phyloP scores from a whole-genome alignment of 2,888 invertebrate species.

The Allygus modestus region DNA sequence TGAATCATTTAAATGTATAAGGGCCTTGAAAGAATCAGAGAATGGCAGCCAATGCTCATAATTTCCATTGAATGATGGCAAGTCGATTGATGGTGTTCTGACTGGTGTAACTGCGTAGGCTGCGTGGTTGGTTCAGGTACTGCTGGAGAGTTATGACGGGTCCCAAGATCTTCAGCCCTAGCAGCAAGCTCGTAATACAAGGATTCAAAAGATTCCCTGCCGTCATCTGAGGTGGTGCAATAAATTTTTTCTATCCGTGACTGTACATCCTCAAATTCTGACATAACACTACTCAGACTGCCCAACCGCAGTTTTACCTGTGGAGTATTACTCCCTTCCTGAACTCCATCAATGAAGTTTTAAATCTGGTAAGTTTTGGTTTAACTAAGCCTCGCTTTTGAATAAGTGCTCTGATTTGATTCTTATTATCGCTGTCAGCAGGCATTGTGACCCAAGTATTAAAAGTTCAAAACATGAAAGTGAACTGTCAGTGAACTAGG shows the following conservation, averaged over 20 bases:
- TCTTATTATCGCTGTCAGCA: background rate
- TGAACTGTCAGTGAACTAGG: background rate
- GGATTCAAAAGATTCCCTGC: background rate
- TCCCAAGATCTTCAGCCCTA: background rate
- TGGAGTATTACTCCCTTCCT: background rate
- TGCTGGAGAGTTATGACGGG: background rate
- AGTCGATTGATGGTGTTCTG: too few relatives aligned
- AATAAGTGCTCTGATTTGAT: background rate
- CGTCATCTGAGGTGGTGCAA: background rate
- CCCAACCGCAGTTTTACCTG: too few relatives aligned
- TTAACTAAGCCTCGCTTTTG: background rate
- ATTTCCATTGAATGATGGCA: background rate
- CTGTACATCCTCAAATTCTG: background rate
- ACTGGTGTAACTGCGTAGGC: too few relatives aligned
- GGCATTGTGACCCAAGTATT: background rate
- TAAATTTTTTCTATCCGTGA: background rate
- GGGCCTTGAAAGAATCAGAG: background rate
- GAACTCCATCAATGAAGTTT: background rate
- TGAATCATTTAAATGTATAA: background rate
- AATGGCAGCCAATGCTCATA: conserved; percentile 13
- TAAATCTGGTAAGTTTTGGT: background rate
- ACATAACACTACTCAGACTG: too few relatives aligned
- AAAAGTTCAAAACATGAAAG: background rate
- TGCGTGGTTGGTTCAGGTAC: too few relatives aligned
- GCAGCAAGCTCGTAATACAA: background rate